These are phyloP conservation scores for Hirudinaria manillensis DNA, from an alignment of 2,888 invertebrate species.

Conservation along the genomic window DNA sequence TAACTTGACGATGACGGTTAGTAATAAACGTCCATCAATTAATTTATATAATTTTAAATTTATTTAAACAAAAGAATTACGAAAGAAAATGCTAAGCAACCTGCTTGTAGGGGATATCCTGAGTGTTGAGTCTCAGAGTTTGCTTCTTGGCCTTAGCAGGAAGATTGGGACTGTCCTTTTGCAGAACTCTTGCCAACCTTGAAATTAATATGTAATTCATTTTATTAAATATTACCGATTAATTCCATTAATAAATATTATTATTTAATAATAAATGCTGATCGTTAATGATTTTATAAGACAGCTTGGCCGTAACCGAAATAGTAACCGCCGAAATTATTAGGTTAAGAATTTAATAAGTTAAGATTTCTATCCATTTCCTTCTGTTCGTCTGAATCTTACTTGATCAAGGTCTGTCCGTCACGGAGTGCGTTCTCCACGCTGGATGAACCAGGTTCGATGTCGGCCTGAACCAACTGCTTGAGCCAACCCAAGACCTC, in stretches of 20 bases:
- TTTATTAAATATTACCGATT: neutral
- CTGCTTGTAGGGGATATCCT: slow-evolving; percentile 51
- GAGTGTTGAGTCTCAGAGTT: slow-evolving; percentile 44
- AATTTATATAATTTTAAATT: neutral
- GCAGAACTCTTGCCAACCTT: slow-evolving; percentile 47
- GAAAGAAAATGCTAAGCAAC: slow-evolving; percentile 38
- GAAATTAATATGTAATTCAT: neutral
- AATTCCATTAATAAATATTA: slow-evolving; percentile 4
- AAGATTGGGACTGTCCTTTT: slow-evolving; percentile 45
- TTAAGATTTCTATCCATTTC: too few species aligned
- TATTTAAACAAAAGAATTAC: neutral
- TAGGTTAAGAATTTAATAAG: too few species aligned
- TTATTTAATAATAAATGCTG: too few species aligned
- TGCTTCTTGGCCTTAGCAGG: slow-evolving; percentile 44
- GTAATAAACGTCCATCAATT: too few species aligned
- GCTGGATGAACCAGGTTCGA: slow-evolving; percentile 72
- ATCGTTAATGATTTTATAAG: neutral
- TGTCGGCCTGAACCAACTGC: slow-evolving; percentile 72
- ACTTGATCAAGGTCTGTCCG: slow-evolving; percentile 49
- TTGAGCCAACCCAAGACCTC: slow-evolving; percentile 90
- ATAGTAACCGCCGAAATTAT: too few species aligned
- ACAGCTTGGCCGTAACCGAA: too few species aligned
- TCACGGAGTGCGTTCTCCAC: slow-evolving; percentile 48
- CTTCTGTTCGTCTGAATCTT: too few species aligned
- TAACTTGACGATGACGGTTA: too few species aligned